Percentiles rank a stretch among this genome's conserved stretches.
These are phyloP conservation scores for Graptemys geographica DNA, from an alignment of 2,797 vertebrate species.

Conservation along the genomic window DNA sequence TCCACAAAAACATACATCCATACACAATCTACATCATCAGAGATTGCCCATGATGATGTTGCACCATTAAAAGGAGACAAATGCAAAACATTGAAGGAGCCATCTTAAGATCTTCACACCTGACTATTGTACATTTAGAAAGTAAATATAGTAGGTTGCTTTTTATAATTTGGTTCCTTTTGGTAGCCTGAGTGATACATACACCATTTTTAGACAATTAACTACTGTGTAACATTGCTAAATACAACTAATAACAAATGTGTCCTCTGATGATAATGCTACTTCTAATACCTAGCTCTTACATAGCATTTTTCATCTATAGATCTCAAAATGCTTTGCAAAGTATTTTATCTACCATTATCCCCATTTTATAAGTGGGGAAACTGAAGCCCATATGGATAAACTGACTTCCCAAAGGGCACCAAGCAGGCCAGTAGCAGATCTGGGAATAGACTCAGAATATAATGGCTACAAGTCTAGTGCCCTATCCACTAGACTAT, in stretches of 20 bases:
- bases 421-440: neutral
- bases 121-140: neutral
- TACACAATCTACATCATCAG: neutral
- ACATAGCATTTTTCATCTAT: neutral
- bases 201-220: neutral
- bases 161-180: neutral
- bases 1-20: neutral
- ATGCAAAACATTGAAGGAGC: neutral
- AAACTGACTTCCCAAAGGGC: neutral
- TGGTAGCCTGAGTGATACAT: neutral
- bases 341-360: neutral
- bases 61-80: neutral
- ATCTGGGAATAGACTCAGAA: neutral
- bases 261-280: neutral
- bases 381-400: neutral
- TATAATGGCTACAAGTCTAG: neutral
- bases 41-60: neutral
- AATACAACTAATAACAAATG: neutral
- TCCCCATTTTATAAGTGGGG: neutral
- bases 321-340: neutral
- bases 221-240: neutral
- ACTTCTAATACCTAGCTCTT: neutral
- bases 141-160: neutral
- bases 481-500: neutral
- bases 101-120: neutral